Conservation (phyloP, 2,797 vertebrate species). For the Pelobates cultripes region DNA sequence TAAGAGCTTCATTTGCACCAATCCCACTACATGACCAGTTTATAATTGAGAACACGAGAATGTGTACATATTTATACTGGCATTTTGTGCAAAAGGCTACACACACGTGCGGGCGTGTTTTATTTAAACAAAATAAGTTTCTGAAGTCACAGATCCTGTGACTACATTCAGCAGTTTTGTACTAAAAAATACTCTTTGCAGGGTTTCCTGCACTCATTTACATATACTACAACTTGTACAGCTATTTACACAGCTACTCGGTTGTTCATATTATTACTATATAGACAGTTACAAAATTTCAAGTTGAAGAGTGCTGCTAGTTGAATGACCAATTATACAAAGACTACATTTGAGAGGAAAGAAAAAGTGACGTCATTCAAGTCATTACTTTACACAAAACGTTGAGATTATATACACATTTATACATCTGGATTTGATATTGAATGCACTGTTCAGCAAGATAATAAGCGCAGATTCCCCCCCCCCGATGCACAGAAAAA, state of each 20-base stretch:
- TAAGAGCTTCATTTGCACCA: slow-evolving; percentile 70
- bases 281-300: slow-evolving; percentile 37
- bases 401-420: too few species aligned
- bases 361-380: too few species aligned
- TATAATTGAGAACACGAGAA: slow-evolving; percentile 70
- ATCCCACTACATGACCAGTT: slow-evolving; percentile 71
- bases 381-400: too few species aligned
- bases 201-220: slow-evolving; percentile 86
- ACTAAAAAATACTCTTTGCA: slow-evolving; percentile 94
- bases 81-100: slow-evolving; percentile 78
- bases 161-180: slow-evolving; percentile 95
- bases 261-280: slow-evolving; percentile 25
- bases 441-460: too few species aligned
- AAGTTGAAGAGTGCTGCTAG: slow-evolving; percentile 41
- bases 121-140: slow-evolving; percentile 75
- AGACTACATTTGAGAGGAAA: too few species aligned
- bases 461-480: too few species aligned
- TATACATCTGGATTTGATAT: too few species aligned
- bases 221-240: slow-evolving; percentile 98
- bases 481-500: too few species aligned
- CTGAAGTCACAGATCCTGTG: slow-evolving; percentile 79
- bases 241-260: slow-evolving; percentile 93
- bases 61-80: slow-evolving; percentile 78
- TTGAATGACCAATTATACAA: too few species aligned
- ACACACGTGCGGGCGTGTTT: slow-evolving; percentile 64